A percentile compares a stretch with the other conserved stretches of the same genome.
Conservation (phyloP, 2,113 vertebrate species). For the Brienomyrus brachyistius region DNA sequence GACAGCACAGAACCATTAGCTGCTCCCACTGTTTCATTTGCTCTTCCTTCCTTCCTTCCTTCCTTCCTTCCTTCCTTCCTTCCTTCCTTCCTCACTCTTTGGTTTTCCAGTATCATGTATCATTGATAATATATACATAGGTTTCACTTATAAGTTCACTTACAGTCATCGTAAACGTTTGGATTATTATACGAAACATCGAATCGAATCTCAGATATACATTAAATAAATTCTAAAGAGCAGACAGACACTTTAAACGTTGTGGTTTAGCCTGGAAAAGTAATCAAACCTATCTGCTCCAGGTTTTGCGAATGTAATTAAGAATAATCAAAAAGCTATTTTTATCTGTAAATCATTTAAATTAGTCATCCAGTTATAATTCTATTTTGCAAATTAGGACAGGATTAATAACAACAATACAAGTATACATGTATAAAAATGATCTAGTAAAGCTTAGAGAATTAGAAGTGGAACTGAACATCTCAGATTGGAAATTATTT, state of each 20-base stretch:
- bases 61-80: background rate
- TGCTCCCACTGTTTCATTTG: background rate
- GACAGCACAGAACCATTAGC: no score
- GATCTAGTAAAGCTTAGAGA: background rate
- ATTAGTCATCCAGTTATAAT: conserved; percentile 3
- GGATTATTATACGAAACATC: background rate
- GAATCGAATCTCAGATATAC: background rate
- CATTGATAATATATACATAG: background rate
- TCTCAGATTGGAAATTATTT: background rate
- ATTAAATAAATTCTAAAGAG: background rate
- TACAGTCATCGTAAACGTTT: background rate
- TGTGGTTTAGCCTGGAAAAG: background rate
- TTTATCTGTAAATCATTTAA: background rate
- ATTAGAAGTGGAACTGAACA: background rate
- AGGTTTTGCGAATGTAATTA: background rate
- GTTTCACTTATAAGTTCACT: background rate
- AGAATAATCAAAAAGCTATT: background rate
- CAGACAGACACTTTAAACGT: background rate
- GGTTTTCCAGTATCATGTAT: background rate
- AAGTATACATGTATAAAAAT: conserved; percentile 1
- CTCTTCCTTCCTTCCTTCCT: background rate
- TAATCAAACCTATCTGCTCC: background rate
- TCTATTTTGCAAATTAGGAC: background rate
- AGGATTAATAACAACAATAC: background rate
- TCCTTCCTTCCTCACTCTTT: background rate